Conservation (phyloP, 1,140 invertebrate species). For the Camponotus pennsylvanicus region DNA sequence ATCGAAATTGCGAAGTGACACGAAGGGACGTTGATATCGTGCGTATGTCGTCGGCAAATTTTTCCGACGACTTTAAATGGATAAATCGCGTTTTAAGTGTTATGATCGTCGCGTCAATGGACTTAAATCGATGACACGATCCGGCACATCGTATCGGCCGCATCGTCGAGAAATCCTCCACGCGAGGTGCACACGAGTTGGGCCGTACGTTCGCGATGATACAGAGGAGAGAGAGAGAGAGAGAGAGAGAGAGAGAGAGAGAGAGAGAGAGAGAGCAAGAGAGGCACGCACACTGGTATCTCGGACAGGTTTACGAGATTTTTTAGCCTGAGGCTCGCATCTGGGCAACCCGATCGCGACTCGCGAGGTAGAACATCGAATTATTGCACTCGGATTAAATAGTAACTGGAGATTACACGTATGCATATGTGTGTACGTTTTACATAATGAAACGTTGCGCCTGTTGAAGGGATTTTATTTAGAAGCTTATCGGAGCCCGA, state of each 20-base stretch:
- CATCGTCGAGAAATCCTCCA: conserved; percentile 32
- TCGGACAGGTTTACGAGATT: conserved; percentile 56
- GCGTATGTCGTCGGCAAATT: conserved; percentile 4
- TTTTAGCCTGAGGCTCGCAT: conserved; percentile 46
- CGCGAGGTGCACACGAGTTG: conserved; percentile 32
- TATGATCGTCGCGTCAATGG: conserved; percentile 48
- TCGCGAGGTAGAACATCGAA: conserved; percentile 64
- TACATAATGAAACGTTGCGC: not conserved
- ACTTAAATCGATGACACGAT: conserved; percentile 49
- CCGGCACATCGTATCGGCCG: conserved; percentile 4
- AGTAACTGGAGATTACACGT: conserved; percentile 52
- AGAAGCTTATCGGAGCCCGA: not conserved
- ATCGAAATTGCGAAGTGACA: not conserved
- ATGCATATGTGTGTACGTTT: not conserved
- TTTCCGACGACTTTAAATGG: conserved; percentile 24
- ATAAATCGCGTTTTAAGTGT: conserved; percentile 65
- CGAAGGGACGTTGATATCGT: not conserved
- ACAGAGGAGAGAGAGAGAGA: not conserved
- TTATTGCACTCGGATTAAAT: conserved; percentile 69
- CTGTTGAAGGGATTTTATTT: not conserved
- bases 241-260: not conserved
- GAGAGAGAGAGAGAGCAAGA: not conserved
- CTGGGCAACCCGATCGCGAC: conserved; percentile 63
- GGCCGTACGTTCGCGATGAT: conserved; percentile 29
- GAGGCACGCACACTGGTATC: conserved; percentile 37